These are phyloP conservation scores for Rhegmatorhina hoffmannsi DNA, from an alignment of 2,113 vertebrate genomes.

Conservation along the genomic window DNA sequence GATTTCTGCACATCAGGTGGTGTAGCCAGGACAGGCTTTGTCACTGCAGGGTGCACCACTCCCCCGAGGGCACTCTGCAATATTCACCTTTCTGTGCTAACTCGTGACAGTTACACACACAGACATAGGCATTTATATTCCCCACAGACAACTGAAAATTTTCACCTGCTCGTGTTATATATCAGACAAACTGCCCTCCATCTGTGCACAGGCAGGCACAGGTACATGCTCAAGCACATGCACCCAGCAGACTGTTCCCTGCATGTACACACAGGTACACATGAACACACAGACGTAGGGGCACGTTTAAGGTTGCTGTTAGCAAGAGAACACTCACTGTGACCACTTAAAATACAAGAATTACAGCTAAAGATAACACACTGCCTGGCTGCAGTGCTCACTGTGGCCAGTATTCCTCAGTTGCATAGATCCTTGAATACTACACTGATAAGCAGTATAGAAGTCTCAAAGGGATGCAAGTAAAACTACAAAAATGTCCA, in stretches of 20 bases:
- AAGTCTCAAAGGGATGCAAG: neutral
- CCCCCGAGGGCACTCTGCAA: neutral
- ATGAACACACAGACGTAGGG: too few species aligned
- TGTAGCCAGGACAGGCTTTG: neutral
- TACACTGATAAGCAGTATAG: neutral
- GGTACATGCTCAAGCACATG: accelerated
- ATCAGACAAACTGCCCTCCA: neutral
- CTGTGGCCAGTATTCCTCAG: neutral
- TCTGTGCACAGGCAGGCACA: neutral
- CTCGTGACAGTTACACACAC: neutral
- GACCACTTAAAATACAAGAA: neutral
- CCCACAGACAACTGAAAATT: neutral
- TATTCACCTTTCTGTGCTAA: neutral
- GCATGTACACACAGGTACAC: too few species aligned
- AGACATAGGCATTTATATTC: neutral
- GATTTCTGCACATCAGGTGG: neutral
- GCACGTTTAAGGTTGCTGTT: neutral
- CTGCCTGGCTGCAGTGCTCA: accelerated
- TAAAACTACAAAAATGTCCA: neutral
- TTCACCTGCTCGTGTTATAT: neutral
- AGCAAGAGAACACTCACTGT: neutral
- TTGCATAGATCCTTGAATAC: neutral
- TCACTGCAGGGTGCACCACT: neutral
- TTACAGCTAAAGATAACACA: neutral
- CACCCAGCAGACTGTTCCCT: neutral